These are phyloP conservation scores for Mus spretus DNA, from an alignment of 2,797 vertebrate genomes.

Conservation along the genomic window DNA sequence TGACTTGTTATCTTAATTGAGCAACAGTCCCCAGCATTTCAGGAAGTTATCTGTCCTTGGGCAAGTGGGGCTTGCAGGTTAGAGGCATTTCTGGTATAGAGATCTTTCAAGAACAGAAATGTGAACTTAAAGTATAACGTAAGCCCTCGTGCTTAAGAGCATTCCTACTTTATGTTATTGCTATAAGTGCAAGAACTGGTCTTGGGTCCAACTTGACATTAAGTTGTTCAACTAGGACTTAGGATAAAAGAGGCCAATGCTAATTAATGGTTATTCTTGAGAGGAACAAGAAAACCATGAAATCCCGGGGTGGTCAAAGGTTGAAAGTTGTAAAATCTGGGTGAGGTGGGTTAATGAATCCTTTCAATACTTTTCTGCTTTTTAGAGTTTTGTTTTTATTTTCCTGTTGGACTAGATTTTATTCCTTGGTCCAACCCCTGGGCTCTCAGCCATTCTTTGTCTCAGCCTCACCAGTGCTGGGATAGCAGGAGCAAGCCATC, in stretches of 20 bases:
- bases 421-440: background rate
- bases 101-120: background rate
- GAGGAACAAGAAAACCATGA: background rate
- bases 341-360: background rate
- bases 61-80: background rate
- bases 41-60: background rate
- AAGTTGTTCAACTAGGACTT: background rate
- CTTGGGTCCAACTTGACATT: background rate
- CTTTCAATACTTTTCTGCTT: background rate
- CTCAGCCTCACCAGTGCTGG: background rate
- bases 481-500: too few species aligned
- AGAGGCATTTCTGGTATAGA: background rate
- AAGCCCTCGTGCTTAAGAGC: background rate
- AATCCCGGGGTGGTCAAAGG: background rate
- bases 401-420: background rate
- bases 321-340: background rate
- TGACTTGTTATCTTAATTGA: background rate
- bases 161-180: background rate
- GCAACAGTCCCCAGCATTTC: background rate
- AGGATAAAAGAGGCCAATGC: background rate
- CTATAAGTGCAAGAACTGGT: background rate
- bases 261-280: conserved; percentile 1
- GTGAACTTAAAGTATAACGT: background rate
- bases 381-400: background rate
- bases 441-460: background rate